Evolutionary conservation across 2,888 invertebrate genomes (phyloP), one percentile per base, ranked within the genome.

Genomic region (Vesta saturnalis): DNA sequence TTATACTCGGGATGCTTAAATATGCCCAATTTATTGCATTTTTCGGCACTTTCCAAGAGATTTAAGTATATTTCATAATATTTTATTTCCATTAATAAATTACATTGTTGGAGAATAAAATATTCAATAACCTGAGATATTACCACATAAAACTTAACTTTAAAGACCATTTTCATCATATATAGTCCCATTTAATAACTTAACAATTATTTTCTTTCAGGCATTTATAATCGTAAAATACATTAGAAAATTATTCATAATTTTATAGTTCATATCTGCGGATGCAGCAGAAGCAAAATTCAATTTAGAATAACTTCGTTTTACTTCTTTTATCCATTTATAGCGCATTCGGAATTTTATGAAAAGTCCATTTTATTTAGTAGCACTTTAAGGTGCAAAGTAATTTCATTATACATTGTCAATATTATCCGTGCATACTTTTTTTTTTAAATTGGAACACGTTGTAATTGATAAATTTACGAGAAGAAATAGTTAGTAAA

Each of bases 211-310:
- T n/a, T n/a, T n/a, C n/a, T n/a, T n/a, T n/a, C n/a, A n/a, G n/a
- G n/a, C n/a, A n/a, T n/a, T n/a, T n/a, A n/a, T n/a, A n/a, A n/a
- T n/a, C 39, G n/a, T 39, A 39, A 52, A 52, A 21, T 23, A 19
- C 54, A 56, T 35, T 35, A 52, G 30, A 56, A 35, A 56, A 30
- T 56, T 56, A 56, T 56, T 56, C 35, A 23, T 22, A 35, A 56
- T 56, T 56, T 56, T 56, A 56, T 35, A 35, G 35, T 22, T 56
- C 30, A 56, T 35, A 56, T 56, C 30, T 23, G 56, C 56, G 23
- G 23, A 56, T 56, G 56, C 18, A 56, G 56, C 30, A 23, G 23
- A 56, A 10, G 23, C 19, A 35, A 56, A 56, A 56, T 35, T 56
- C 35, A 56, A 56, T 56, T 56, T 35, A 23, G 56, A 35, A 56